Evolutionary conservation across 2,113 vertebrate genomes (phyloP), one percentile per base, ranked within the genome.

Genomic region (Corvus hawaiiensis): DNA sequence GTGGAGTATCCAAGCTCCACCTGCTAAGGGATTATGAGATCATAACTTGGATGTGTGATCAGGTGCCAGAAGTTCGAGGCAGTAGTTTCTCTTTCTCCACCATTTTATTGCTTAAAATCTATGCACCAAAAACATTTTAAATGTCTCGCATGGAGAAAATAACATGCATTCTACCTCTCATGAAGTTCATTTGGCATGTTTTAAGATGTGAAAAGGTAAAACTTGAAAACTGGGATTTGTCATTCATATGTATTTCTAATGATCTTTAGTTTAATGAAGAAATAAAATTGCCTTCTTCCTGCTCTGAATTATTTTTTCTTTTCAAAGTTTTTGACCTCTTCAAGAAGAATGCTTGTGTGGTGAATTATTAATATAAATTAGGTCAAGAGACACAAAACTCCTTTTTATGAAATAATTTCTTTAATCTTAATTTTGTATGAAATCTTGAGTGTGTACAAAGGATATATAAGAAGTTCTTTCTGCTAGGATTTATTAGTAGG

Each of bases 11-110:
- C 11, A 84, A 54, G 14, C 21, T 86, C 32, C 33, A 83, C 1
- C 8, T 71, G 30, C n/a, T 54, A 13, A 49, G 24, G 59, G n/a
- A 68, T 77, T 76, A 68, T 63, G 28, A 84, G 39, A 37, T 30
- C 12, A 10, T 76, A 68, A 68, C 4, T 20, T 84, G 49, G 12
- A 54, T 59, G 9, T 77, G 35, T 0, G 0, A 20, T 52, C 27
- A 67, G 27, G 11, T 54, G 24, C 10, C 18, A 55, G 48, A 76
- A 87, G 19, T 18, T 55, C 3, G 8, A 73, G 28, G 32, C 21
- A n/a, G 33, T 51, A 78, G 19, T 66, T 95, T 64, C 16, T 66
- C 8, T 86, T 95, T 72, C 21, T 58, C 58, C 71, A 49, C 24
- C 3, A 8, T 67, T 73, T 43, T 46, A 39, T 74, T 51, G 17